Conservation (phyloP, 2,113 vertebrate genomes). For the Brienomyrus brachyistius region DNA sequence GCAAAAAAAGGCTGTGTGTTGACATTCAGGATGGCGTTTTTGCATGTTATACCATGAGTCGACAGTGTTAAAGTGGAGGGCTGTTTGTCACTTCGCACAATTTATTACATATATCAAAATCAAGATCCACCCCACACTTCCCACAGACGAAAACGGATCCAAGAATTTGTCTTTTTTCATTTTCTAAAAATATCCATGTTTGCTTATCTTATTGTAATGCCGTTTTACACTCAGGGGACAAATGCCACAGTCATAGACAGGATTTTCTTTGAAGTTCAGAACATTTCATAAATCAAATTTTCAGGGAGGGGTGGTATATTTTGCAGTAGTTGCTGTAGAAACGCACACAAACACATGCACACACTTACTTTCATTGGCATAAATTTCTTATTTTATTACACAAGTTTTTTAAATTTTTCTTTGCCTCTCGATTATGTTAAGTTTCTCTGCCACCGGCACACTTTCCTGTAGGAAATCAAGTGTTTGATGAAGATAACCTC, state of each 20-base stretch:
- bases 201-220: slow-evolving; percentile 33
- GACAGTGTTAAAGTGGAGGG: slow-evolving; percentile 8
- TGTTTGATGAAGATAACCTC: slow-evolving; percentile 67
- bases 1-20: neutral
- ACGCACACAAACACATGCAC: slow-evolving; percentile 23
- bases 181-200: slow-evolving; percentile 31
- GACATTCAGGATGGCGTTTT: neutral
- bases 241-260: slow-evolving; percentile 27
- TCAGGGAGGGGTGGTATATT: slow-evolving; percentile 32
- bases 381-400: neutral
- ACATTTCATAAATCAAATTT: slow-evolving; percentile 49
- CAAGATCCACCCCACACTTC: slow-evolving; percentile 6
- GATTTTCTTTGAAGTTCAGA: slow-evolving; percentile 48
- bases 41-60: neutral
- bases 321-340: slow-evolving; percentile 37
- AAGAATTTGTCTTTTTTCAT: slow-evolving; percentile 7
- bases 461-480: slow-evolving; percentile 65
- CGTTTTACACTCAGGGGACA: slow-evolving; percentile 43
- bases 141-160: slow-evolving; percentile 4
- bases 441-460: slow-evolving; percentile 40
- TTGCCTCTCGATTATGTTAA: slow-evolving; percentile 2
- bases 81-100: slow-evolving; percentile 18
- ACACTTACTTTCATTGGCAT: neutral
- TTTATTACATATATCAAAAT: slow-evolving; percentile 7
- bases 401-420: neutral